Evolutionary conservation across 2,797 vertebrate species (phyloP), one percentile per base, ranked within the genome.

Genomic region (Odontamblyopus rebecca): DNA sequence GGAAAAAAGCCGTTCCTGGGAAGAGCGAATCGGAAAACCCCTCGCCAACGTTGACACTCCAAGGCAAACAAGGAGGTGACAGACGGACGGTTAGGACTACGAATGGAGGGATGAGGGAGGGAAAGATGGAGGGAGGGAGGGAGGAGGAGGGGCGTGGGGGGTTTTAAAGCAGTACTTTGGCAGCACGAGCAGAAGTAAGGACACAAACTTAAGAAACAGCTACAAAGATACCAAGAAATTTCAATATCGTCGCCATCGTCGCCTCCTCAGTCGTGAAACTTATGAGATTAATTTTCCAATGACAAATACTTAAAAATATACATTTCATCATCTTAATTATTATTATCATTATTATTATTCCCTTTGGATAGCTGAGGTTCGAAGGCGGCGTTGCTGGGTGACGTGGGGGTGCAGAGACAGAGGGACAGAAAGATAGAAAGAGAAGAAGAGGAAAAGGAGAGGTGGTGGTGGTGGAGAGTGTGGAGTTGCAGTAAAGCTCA

Each of bases 231-330:
- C 90, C 89, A 92, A 93, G 90, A 92, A 93, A 92, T 90, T 85
- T 91, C 88, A 89, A 91, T 86, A 89, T 91, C 84, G 75, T 91
- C 87, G 73, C 81, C 75, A 69, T 70, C 57, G 23, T 82, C 71
- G 68, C 84, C 66, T 72, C 82, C 77, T 59, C 88, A 82, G 59
- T 84, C 82, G 68, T 86, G 71, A 91, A 89, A 91, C 87, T 90
- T 86, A 92, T 91, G 90, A 92, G 92, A 90, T 91, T 93, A 88
- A 81, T 89, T 87, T 91, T 86, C 89, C 93, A 93, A 94, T 92
- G 93, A 95, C 94, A 95, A 94, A 94, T 94, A 94, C 92, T 95
- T 94, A 95, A 96, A 95, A 96, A 96, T 95, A 96, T 95, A 96
- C 93, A 95, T 93, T 93, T 94, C 90, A 93, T 95, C 81, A 86